Evolutionary conservation across 2,113 vertebrate species (phyloP), one percentile per base, ranked within the genome.

Genomic region (Cyprinus carpio): DNA sequence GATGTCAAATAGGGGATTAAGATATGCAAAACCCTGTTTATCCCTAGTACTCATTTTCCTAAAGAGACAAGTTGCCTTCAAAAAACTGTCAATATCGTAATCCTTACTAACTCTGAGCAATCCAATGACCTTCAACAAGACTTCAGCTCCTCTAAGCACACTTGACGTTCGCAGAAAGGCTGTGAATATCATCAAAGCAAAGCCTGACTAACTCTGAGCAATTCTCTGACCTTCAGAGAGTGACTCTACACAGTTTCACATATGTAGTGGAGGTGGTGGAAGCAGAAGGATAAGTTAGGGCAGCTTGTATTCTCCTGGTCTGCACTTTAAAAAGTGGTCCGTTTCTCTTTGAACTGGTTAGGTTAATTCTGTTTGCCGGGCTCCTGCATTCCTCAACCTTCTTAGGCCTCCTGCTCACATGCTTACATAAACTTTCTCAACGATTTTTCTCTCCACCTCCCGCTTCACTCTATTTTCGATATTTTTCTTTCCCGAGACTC

Each of bases 351-450:
- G 92, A 94, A 93, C 89, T 90, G 85, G 78, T 81, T 88, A 77
- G 7, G 87, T 85, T 92, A 88, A 92, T 90, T 90, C 90, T 25
- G 40, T 87, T 92, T 90, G 90, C 89, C 88, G 46, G 80, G 89
- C 65, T 85, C 89, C 90, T 85, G 87, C 93, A 94, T 95, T 95
- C 93, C 93, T 91, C 90, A 84, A 89, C 90, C 91, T 91, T 92
- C 91, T 89, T 90, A 89, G 92, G 91, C 91, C 91, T 93, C 87
- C 43, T 84, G 90, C 92, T 92, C 92, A 92, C 88, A 89, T 89
- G 92, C 93, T 91, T 92, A 84, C 90, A 92, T 92, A 93, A 93
- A 94, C 92, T 89, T 91, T 93, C 91, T 91, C 92, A 91, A 88
- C 86, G 76, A 81, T 56, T 51, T 64, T 86, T 77, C 84, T 51